Base-by-base conservation (phyloP, 2,113 vertebrate genomes). In the Pygoscelis adeliae region DNA sequence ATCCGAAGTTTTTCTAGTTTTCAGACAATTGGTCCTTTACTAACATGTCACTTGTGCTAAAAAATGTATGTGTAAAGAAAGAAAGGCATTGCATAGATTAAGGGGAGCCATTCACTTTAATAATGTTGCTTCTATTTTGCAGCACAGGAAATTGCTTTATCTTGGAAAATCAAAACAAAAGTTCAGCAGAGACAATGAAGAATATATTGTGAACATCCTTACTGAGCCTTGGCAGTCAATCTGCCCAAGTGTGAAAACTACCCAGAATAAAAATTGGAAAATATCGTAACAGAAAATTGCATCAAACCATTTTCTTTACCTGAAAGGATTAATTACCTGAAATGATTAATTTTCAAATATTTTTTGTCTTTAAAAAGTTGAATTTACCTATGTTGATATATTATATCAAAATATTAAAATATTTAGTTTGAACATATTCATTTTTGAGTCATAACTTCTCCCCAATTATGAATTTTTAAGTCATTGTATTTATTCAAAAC, bases 221-320 rank as follows among this genome's bases (percentile, higher is more conserved):
- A 47, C 4, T 42, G 42, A 69, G 42, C 38, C 38, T 38, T 38
- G 38, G 38, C 5, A 36, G 14, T 18, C 36, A 52, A 27, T 50
- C 42, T 53, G 22, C 15, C 20, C 27, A 92, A 62, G 12, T 26
- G 11, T 63, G 29, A 82, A 66, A 76, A 61, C 12, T n/a, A 56
- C 25, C 7, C 56, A 50, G 26, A 84, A 91, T 17, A 79, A 62
- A 56, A 62, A 55, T 27, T 20, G 12, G 36, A 84, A 80, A 42
- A 63, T 52, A 63, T 4, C 0, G 0, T 30, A 84, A 58, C 5
- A 44, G 17, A 80, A 73, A 63, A 70, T 36, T 15, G 1, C 1
- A 2, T 40, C 6, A 69, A 79, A 26, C 4, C 27, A 42, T 52
- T 56, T 63, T 63, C 3, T 62, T 73, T 46, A 74, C 13, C 18